Evolutionary conservation across 1,140 invertebrate species (phyloP).

Genomic region (Nasonia longicornis): DNA sequence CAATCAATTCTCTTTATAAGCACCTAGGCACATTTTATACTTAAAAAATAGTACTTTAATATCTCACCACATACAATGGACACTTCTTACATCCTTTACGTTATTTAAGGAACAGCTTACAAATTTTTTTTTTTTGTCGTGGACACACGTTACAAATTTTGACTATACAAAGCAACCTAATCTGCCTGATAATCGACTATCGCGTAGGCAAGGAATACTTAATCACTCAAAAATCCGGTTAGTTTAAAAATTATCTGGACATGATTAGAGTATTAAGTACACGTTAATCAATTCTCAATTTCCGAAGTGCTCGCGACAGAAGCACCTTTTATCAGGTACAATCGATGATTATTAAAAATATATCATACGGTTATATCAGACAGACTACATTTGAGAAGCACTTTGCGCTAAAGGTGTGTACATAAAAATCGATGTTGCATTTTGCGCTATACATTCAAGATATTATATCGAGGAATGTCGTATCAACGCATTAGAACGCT

Average conservation of each 20-base stretch:
- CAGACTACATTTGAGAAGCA: constrained; percentile 10
- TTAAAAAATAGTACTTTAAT: constrained; percentile 30
- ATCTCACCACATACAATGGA: constrained; percentile 13
- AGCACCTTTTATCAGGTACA: constrained; percentile 41
- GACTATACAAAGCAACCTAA: constrained; percentile 26
- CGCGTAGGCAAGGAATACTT: not conserved
- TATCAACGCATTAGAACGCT: not conserved
- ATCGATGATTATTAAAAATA: constrained; percentile 39
- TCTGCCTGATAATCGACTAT: constrained; percentile 8
- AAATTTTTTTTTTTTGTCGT: constrained; percentile 21
- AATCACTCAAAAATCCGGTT: constrained; percentile 18
- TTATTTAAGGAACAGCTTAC: constrained; percentile 14
- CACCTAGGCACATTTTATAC: not conserved
- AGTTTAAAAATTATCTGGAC: constrained; percentile 2
- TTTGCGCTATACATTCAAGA: constrained; percentile 26
- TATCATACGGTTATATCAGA: not conserved
- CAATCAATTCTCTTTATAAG: constrained; percentile 4
- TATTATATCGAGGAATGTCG: constrained; percentile 20
- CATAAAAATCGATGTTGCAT: constrained; percentile 17
- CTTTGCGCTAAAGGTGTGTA: not conserved
- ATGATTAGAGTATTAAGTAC: constrained; percentile 38
- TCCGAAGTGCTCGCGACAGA: not conserved
- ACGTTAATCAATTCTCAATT: constrained; percentile 35
- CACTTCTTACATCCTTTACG: not conserved
- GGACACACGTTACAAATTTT: constrained; percentile 20